Conservation (phyloP, 2,113 vertebrate genomes). For the Trogon surrucura region DNA sequence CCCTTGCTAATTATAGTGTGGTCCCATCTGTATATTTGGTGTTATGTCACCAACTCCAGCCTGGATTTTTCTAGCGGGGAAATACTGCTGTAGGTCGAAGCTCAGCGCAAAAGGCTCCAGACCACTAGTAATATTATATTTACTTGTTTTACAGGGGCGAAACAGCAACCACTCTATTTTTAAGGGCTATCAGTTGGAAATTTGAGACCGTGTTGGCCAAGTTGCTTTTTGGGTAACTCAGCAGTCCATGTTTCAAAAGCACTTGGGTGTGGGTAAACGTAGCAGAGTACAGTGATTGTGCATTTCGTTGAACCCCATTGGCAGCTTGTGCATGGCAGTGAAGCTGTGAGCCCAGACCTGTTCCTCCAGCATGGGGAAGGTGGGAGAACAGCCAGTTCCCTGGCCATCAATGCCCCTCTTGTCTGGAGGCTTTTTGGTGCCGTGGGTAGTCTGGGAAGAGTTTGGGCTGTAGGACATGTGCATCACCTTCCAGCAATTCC, state of each 20-base stretch:
- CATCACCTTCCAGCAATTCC: neutral
- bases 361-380: neutral
- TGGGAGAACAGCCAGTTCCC: neutral
- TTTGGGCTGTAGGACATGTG: neutral
- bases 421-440: neutral
- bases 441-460: neutral
- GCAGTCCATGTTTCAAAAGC: neutral
- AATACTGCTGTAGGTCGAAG: constrained; percentile 43
- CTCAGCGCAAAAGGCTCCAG: constrained; percentile 28
- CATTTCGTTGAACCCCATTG: neutral
- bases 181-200: neutral
- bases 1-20: constrained; percentile 71
- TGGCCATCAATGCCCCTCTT: neutral
- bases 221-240: neutral
- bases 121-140: constrained; percentile 11
- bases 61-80: constrained; percentile 43
- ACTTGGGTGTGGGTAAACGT: neutral
- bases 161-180: neutral
- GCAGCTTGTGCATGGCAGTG: neutral
- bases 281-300: neutral
- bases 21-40: constrained; percentile 69
- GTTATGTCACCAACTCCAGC: constrained; percentile 66
- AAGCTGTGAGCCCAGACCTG: neutral
- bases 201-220: neutral
- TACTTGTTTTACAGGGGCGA: neutral